These are phyloP conservation scores for Oenanthe oenanthe DNA, from an alignment of 2,113 vertebrate genomes.

Conservation along the genomic window DNA sequence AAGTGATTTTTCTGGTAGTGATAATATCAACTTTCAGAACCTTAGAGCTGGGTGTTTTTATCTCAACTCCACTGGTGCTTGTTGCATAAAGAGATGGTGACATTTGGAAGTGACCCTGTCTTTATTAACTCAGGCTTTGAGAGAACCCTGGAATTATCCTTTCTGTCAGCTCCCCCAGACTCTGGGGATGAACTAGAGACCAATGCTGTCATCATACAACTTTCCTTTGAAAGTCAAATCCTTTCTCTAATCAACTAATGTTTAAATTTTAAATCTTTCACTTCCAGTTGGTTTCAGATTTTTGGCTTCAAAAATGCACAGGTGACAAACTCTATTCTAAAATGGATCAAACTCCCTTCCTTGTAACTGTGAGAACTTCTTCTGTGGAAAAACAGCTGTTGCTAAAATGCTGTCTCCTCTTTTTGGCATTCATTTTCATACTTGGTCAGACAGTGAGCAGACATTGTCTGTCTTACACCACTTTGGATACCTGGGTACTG, in stretches of 20 bases:
- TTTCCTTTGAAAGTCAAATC: not conserved
- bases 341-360: not conserved
- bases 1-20: constrained; percentile 55
- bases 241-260: not conserved
- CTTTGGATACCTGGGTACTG: not conserved
- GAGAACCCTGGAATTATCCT: not conserved
- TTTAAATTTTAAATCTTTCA: not conserved
- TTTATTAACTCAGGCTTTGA: constrained; percentile 29
- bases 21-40: constrained; percentile 29
- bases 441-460: not conserved
- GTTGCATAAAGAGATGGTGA: constrained; percentile 5
- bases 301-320: not conserved
- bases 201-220: not conserved
- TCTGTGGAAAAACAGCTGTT: not conserved
- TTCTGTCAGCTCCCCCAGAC: not conserved
- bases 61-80: not conserved
- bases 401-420: not conserved
- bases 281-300: not conserved
- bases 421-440: not conserved
- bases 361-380: not conserved
- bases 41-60: constrained; percentile 7
- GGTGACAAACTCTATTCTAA: not conserved
- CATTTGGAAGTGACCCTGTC: constrained; percentile 44
- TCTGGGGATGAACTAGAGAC: not conserved
- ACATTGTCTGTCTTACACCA: not conserved